phyloP scores from a whole-genome alignment of 2,888 invertebrate genomes.

The Agrotis puta region DNA sequence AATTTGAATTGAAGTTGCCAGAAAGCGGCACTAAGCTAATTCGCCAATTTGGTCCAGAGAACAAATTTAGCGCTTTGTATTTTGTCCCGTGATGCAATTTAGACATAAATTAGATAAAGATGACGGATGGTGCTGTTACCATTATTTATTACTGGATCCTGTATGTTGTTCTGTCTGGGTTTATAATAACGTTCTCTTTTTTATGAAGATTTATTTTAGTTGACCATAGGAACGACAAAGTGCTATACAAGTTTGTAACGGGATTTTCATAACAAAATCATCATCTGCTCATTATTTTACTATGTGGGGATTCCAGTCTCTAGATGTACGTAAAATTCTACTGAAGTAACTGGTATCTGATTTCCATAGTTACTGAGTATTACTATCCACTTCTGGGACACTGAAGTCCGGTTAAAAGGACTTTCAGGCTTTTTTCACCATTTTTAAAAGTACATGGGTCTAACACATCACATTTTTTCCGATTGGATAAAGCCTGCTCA shows the following conservation, averaged over 20 bases:
- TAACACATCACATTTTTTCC: too few species aligned
- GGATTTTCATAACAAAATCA: neutral
- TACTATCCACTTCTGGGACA: too few species aligned
- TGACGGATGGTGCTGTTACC: constrained; percentile 25
- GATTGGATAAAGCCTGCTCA: too few species aligned
- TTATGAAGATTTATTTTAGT: constrained; percentile 1
- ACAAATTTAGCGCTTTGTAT: constrained; percentile 27
- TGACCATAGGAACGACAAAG: neutral
- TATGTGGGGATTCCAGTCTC: too few species aligned
- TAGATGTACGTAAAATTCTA: too few species aligned
- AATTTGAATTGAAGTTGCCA: neutral
- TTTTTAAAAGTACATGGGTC: too few species aligned
- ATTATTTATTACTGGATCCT: constrained; percentile 36
- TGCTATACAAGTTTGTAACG: neutral
- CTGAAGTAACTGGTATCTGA: too few species aligned
- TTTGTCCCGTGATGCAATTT: constrained; percentile 37
- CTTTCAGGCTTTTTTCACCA: too few species aligned
- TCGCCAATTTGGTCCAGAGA: neutral
- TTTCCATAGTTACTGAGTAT: too few species aligned
- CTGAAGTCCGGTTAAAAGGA: too few species aligned
- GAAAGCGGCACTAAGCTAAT: neutral
- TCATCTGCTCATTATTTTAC: too few species aligned
- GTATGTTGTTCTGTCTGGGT: constrained; percentile 1
- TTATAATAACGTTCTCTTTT: constrained; percentile 19
- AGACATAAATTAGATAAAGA: constrained; percentile 38